phyloP scores from a whole-genome alignment of 2,888 invertebrate genomes.

The Pecten maximus region DNA sequence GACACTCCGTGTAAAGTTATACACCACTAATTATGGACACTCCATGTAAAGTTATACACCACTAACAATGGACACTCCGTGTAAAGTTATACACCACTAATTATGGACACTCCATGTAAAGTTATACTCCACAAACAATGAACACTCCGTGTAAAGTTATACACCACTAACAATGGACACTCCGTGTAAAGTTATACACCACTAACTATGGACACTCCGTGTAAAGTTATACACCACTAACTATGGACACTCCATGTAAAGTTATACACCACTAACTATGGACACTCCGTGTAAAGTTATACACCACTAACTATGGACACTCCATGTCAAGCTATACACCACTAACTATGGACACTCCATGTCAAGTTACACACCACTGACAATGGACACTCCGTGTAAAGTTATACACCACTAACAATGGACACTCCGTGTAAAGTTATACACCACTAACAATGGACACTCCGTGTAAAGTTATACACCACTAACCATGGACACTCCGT shows the following conservation, averaged over 20 bases:
- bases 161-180: background rate
- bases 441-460: background rate
- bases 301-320: background rate
- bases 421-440: background rate
- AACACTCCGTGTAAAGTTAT: background rate
- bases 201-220: background rate
- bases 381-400: background rate
- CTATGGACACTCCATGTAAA: background rate
- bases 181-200: background rate
- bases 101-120: background rate
- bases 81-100: background rate
- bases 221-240: background rate
- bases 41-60: background rate
- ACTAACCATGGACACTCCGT: background rate
- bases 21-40: background rate
- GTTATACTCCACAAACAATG: background rate
- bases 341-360: background rate
- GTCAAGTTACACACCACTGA: background rate
- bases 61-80: background rate
- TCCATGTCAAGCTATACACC: background rate
- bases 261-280: background rate
- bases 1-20: background rate
- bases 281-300: background rate
- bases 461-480: background rate
- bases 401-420: background rate